phyloP scores from a whole-genome alignment of 2,888 invertebrate species.

The Lithophane socia region DNA sequence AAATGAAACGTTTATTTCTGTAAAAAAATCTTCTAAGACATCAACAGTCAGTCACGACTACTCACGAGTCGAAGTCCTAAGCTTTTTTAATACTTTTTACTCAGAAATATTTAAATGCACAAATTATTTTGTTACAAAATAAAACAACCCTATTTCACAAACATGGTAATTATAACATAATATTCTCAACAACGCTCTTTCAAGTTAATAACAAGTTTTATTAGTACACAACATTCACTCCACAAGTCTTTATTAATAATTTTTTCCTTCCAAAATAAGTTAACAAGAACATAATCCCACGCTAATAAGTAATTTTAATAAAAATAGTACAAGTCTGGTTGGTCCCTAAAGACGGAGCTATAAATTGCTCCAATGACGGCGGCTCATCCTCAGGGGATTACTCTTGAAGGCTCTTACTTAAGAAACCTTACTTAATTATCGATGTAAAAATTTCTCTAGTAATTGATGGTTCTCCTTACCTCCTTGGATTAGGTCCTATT shows the following conservation, averaged over 20 bases:
- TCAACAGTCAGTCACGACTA: too few species aligned
- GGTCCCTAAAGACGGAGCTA: slow-evolving; percentile 17
- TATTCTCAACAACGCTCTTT: neutral
- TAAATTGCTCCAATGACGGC: slow-evolving; percentile 29
- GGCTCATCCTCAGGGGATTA: slow-evolving; percentile 10
- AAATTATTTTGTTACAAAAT: neutral
- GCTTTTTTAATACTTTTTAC: too few species aligned
- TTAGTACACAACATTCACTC: neutral
- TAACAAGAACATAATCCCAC: slow-evolving; percentile 19
- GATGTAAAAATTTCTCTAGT: slow-evolving; percentile 9
- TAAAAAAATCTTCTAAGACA: neutral
- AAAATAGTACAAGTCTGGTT: neutral
- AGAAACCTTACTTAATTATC: slow-evolving; percentile 34
- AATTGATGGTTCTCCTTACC: neutral
- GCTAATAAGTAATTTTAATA: slow-evolving; percentile 21
- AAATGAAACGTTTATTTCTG: neutral
- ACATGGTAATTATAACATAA: neutral
- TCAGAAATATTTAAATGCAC: neutral
- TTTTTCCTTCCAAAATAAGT: neutral
- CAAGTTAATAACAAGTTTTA: neutral
- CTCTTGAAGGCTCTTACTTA: neutral
- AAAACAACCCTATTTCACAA: neutral
- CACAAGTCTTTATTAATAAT: neutral
- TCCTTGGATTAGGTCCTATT: neutral
- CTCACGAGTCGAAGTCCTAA: too few species aligned